Evolutionary conservation across 1,140 invertebrate genomes (phyloP), one percentile per base, ranked within the genome.

Genomic region (Diabrotica undecimpunctata): DNA sequence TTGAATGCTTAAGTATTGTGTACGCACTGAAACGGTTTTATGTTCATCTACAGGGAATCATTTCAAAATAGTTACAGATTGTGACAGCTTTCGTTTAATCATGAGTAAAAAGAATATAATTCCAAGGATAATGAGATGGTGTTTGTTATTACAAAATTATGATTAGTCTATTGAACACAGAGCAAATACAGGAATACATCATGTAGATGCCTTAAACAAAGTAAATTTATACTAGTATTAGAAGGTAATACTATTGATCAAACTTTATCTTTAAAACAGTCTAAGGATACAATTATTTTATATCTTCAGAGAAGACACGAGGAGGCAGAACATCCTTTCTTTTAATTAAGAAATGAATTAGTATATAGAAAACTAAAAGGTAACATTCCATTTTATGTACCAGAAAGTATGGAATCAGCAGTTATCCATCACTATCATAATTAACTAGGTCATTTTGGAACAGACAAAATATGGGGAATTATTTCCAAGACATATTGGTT

Each of bases 1-100:
- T 78, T 53, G 81, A 83, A 76, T 71, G 68, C 58, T 66, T 83
- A 6, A 78, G 79, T 5, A 73, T 83, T n/a, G 66, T 82, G 7
- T 75, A 76, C 66, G 76, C 78, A 0, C 70, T 83, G 10, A 69
- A 79, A 58, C 73, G 54, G 36, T 35, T 56, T 14, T 8, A 11
- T 7, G 13, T 10, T 7, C 5, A 35, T 5, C 10, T 56, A 9
- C 25, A 35, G 35, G 54, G 54, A 50, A 78, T 67, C 58, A 58
- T 74, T 38, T 78, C 80, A 56, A 75, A 78, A 54, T n/a, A n/a
- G n/a, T n/a, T n/a, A 77, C 83, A 8, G 67, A 75, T 11, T 77
- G 73, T 62, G 67, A 68, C 62, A 67, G 62, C 41, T 70, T 76
- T 63, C 72, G 61, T 54, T 53, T 70, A 52, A 61, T 73, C 6